These are phyloP conservation scores for Etheostoma cragini DNA, from an alignment of 2,113 vertebrate species.

Conservation along the genomic window DNA sequence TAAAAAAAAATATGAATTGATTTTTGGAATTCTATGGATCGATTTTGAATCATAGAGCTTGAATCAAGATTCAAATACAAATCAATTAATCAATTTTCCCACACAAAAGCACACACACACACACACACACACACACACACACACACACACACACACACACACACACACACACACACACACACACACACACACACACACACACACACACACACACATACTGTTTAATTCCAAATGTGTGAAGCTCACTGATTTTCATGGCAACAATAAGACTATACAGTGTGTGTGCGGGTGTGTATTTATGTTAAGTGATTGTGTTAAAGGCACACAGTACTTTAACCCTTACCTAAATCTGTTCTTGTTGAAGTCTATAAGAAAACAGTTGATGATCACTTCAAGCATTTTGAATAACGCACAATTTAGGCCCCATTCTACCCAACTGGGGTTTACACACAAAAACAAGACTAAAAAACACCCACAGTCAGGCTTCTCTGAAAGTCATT, in stretches of 20 bases:
- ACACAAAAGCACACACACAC: conserved; percentile 1
- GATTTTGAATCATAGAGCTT: too few relatives aligned
- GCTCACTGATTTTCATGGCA: conserved; percentile 23
- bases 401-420: conserved; percentile 33
- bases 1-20: too few relatives aligned
- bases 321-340: conserved; percentile 52
- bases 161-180: conserved; percentile 15
- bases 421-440: conserved; percentile 14
- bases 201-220: conserved; percentile 7
- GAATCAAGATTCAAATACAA: too few relatives aligned
- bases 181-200: conserved; percentile 26
- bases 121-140: neutral
- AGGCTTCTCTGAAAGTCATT: neutral
- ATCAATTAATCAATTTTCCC: neutral
- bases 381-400: conserved; percentile 45
- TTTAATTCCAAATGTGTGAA: conserved; percentile 30
- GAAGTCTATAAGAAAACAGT: conserved; percentile 61
- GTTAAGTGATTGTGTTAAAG: conserved; percentile 49
- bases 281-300: conserved; percentile 15
- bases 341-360: conserved; percentile 60
- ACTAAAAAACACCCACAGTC: neutral
- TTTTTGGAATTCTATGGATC: too few relatives aligned
- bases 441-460: conserved; percentile 24
- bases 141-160: conserved; percentile 8
- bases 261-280: conserved; percentile 1